Evolutionary conservation across 2,113 vertebrate genomes (phyloP).

Genomic region (Sceloporus undulatus): DNA sequence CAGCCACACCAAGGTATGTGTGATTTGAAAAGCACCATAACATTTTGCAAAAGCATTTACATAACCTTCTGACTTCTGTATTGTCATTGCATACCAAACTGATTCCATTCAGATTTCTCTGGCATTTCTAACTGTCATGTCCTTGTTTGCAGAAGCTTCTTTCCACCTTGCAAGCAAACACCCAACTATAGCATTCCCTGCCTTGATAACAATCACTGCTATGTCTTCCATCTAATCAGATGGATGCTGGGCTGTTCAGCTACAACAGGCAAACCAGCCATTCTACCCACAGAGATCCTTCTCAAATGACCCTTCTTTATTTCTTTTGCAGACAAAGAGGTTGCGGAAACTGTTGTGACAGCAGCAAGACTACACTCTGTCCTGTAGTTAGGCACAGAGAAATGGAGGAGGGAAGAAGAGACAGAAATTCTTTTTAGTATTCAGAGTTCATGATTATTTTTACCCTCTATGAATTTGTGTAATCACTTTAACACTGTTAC

Average conservation of each 20-base stretch:
- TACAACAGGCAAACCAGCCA: background rate
- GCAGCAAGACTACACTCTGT: background rate
- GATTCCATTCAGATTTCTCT: background rate
- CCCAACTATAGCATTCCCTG: too few species aligned
- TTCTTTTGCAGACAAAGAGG: background rate
- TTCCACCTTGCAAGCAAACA: background rate
- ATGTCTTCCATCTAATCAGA: background rate
- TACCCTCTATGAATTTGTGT: background rate
- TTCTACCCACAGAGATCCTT: too few species aligned
- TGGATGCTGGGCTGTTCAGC: background rate
- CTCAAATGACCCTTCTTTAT: too few species aligned
- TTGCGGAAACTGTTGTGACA: background rate
- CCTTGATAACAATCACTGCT: too few species aligned
- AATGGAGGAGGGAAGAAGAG: background rate
- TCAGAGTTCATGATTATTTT: background rate
- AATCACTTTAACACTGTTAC: slow-evolving; percentile 23
- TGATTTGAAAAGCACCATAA: too few species aligned
- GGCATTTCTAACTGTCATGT: background rate
- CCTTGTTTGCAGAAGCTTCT: background rate
- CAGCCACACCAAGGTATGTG: too few species aligned
- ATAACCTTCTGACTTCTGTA: too few species aligned
- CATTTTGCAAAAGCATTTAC: too few species aligned
- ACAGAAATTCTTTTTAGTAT: background rate
- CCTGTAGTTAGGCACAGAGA: background rate
- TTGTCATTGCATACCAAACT: too few species aligned